Base-by-base conservation (phyloP, 1,140 invertebrate species). In the Heliconius hermathena region DNA sequence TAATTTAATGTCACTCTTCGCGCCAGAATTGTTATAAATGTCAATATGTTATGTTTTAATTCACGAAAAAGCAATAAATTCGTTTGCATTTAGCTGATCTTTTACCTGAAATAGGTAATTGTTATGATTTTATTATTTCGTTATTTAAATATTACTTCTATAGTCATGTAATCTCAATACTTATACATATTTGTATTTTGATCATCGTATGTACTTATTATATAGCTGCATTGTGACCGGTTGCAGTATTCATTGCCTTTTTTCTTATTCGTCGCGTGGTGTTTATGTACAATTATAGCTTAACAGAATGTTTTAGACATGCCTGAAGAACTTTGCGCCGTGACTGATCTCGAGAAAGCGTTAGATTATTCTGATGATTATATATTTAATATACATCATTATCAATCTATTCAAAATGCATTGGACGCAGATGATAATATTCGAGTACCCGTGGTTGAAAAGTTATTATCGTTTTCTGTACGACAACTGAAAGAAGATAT, bases 11-110 rank as follows among this genome's bases (percentile, higher is more conserved):
- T 85, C 85, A 71, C 54, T 66, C 71, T 90, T 90, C 88, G 88
- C 88, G 89, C 89, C 87, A 90, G 84, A 90, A 90, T 84, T 78
- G 83, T 81, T 82, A 76, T 22, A 81, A 76, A 78, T 77, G 84
- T 88, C 84, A 87, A 66, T 29, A 76, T 76, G 74, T 71, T 76
- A 29, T 66, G 36, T 70, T 49, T 54, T 76, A 66, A 60, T 76
- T 70, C 57, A 76, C 16, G 38, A 76, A 46, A 70, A 49, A 76
- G 60, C 26, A 66, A 26, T 66, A 66, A 29, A 66, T 66, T 66
- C 60, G 9, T 66, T 66, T 66, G 22, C 60, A 66, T 16, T 66
- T 66, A 66, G 9, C 26, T 66, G 60, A 66, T 26, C 26, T 26
- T 29, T 29, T 66, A 29, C 11, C 26, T 66, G 22, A 11, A 66